phyloP scores from a whole-genome alignment of 2,113 vertebrate genomes.

The Thalassoma bifasciatum region DNA sequence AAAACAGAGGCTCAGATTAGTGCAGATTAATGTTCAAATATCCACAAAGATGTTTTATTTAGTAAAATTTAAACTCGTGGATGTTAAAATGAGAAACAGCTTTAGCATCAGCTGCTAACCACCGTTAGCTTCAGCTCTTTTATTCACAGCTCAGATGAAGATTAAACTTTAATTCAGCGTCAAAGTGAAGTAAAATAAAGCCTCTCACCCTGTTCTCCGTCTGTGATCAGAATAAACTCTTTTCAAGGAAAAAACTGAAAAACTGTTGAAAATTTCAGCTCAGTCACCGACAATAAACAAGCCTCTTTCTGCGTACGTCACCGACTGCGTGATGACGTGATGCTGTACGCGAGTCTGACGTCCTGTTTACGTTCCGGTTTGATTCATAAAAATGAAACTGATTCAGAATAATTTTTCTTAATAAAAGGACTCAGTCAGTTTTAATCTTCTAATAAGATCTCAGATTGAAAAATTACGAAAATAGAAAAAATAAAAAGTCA shows the following conservation, averaged over 20 bases:
- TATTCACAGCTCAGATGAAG: no score
- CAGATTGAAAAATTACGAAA: no score
- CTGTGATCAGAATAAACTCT: neutral
- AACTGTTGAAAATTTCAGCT: slow-evolving; percentile 7
- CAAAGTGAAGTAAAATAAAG: neutral
- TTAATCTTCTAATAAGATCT: no score
- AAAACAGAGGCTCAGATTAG: no score
- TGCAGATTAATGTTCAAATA: no score
- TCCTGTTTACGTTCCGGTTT: neutral
- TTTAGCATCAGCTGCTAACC: slow-evolving; percentile 49
- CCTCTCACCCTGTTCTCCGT: slow-evolving; percentile 28
- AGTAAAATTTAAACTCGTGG: neutral
- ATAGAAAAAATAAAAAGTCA: no score
- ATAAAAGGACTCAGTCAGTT: neutral
- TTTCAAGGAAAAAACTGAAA: neutral
- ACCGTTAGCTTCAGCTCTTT: neutral
- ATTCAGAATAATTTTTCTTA: neutral
- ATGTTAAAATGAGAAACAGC: slow-evolving; percentile 3
- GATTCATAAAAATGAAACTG: neutral
- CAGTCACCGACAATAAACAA: slow-evolving; percentile 23
- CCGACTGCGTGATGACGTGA: slow-evolving; percentile 51
- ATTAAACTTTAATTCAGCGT: neutral
- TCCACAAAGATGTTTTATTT: neutral
- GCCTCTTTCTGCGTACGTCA: neutral
- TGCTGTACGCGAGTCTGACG: neutral